Evolutionary conservation across 2,113 vertebrate genomes (phyloP).

Genomic region (Rhea pennata): DNA sequence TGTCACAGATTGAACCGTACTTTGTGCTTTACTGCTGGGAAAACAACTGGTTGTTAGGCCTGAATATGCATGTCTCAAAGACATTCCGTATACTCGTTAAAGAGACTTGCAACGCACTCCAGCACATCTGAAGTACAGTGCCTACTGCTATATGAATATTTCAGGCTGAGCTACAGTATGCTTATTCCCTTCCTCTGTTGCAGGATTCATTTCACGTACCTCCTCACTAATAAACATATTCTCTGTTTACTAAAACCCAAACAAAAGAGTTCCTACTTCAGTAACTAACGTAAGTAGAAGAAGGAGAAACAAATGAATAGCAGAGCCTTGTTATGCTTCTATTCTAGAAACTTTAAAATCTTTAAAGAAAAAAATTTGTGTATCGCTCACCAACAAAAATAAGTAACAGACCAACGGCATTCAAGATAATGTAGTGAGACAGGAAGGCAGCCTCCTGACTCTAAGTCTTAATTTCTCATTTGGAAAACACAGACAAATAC

Average conservation of each 20-base stretch:
- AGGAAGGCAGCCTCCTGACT: fast-evolving
- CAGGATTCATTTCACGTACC: neutral
- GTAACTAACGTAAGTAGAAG: neutral
- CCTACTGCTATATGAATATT: neutral
- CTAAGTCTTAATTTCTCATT: neutral
- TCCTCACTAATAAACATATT: neutral
- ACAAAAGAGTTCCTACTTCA: neutral
- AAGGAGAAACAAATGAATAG: neutral
- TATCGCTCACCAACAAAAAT: neutral
- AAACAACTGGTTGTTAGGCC: neutral
- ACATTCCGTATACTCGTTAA: neutral
- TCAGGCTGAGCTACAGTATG: neutral
- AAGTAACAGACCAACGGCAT: fast-evolving
- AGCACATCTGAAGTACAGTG: neutral
- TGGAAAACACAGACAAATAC: neutral
- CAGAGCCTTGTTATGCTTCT: neutral
- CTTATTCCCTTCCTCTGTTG: too few relatives aligned
- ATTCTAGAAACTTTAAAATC: neutral
- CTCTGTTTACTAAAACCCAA: neutral
- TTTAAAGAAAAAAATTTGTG: neutral
- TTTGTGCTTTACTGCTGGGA: neutral
- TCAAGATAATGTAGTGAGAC: neutral
- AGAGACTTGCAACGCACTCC: fast-evolving
- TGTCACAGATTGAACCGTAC: neutral
- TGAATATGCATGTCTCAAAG: neutral